These are phyloP conservation scores for Eupsittula cactorum DNA, from an alignment of 2,113 vertebrate species.

Conservation along the genomic window DNA sequence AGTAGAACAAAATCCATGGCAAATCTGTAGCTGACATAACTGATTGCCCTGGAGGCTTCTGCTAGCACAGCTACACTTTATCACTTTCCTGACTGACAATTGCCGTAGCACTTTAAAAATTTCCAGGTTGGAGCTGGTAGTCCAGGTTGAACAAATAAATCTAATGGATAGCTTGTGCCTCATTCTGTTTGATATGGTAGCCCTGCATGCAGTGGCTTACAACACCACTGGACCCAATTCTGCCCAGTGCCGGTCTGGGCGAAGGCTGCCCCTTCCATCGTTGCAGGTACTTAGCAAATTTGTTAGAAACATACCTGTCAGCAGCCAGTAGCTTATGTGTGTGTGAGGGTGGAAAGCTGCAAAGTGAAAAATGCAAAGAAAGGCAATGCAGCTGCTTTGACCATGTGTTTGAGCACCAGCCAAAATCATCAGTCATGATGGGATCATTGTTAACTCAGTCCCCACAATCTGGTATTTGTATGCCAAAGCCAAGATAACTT, in stretches of 20 bases:
- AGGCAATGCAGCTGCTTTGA: background rate
- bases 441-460: background rate
- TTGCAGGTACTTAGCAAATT: background rate
- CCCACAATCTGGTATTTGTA: background rate
- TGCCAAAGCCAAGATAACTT: background rate
- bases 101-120: background rate
- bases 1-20: background rate
- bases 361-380: background rate
- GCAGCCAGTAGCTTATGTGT: background rate
- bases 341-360: background rate
- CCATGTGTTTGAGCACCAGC: background rate
- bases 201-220: background rate
- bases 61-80: background rate
- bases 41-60: background rate
- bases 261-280: background rate
- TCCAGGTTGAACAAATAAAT: background rate
- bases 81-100: background rate
- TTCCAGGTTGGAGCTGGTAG: background rate
- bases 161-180: background rate
- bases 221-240: background rate
- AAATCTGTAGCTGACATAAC: background rate
- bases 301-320: background rate
- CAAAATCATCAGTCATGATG: background rate
- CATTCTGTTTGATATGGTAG: background rate
- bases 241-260: background rate